Conservation (phyloP, 2,888 invertebrate species). For the Papilio protenor region DNA sequence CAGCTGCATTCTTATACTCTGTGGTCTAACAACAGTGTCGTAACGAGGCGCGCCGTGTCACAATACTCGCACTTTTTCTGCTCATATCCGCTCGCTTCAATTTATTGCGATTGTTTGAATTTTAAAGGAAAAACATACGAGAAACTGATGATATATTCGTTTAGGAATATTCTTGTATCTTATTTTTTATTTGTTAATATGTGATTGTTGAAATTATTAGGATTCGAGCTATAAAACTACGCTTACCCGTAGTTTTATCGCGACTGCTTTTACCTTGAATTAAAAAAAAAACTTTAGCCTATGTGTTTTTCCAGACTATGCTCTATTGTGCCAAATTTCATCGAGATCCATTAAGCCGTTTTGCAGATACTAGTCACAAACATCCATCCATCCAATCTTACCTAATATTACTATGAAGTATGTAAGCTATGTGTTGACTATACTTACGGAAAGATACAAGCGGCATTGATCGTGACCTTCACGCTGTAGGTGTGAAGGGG, state of each 20-base stretch:
- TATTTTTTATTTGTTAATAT: not conserved
- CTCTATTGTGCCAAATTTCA: not conserved
- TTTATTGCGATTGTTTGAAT: constrained; percentile 37
- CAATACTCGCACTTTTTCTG: constrained; percentile 22
- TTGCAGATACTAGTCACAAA: too few species aligned
- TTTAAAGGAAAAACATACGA: not conserved
- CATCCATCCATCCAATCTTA: too few species aligned
- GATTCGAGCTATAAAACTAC: too few species aligned
- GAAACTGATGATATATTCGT: not conserved
- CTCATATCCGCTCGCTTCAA: constrained; percentile 3
- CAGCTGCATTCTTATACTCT: not conserved
- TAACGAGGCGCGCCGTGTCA: constrained; percentile 7
- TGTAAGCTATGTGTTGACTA: not conserved
- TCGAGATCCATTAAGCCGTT: too few species aligned
- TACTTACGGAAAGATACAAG: not conserved
- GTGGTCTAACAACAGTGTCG: constrained; percentile 21
- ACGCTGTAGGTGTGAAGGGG: constrained; percentile 31
- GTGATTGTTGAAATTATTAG: not conserved
- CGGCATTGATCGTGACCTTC: constrained; percentile 28
- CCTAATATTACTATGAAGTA: not conserved
- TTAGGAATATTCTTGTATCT: not conserved
- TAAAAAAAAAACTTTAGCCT: too few species aligned
- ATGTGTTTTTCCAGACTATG: not conserved
- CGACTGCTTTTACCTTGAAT: too few species aligned
- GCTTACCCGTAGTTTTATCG: too few species aligned